phyloP scores from a whole-genome alignment of 2,888 invertebrate species.

The Torymus tubicola region DNA sequence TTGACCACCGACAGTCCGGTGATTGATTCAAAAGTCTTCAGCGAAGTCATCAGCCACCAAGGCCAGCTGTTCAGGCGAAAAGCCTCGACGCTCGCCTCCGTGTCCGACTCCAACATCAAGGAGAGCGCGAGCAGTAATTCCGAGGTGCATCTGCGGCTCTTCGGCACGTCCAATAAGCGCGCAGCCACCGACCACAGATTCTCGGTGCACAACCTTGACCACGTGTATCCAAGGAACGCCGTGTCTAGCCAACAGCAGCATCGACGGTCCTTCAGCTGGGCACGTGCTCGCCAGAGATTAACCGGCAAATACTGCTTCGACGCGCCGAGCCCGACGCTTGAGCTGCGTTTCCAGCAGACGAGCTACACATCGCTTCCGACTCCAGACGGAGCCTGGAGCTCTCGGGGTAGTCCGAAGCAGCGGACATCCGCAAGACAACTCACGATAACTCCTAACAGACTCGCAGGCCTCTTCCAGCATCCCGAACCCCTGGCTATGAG shows the following conservation, averaged over 20 bases:
- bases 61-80: conserved; percentile 58
- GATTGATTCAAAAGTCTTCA: conserved; percentile 56
- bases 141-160: conserved; percentile 58
- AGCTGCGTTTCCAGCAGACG: conserved; percentile 58
- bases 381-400: conserved; percentile 55
- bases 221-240: conserved; percentile 59
- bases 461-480: conserved; percentile 63
- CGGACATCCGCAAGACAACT: conserved; percentile 62
- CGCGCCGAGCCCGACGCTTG: conserved; percentile 58
- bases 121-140: conserved; percentile 56
- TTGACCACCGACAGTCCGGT: conserved; percentile 64
- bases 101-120: conserved; percentile 72
- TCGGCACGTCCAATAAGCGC: conserved; percentile 40
- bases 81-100: conserved; percentile 68
- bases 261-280: conserved; percentile 58
- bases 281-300: conserved; percentile 47
- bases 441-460: conserved; percentile 68
- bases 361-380: conserved; percentile 62
- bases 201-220: conserved; percentile 68
- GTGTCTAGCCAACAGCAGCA: conserved; percentile 63
- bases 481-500: too few relatives aligned
- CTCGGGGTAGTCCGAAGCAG: conserved; percentile 58
- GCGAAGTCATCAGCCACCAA: conserved; percentile 57
- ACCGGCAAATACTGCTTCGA: conserved; percentile 53
- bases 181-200: conserved; percentile 58